Evolutionary conservation across 2,888 invertebrate genomes (phyloP).

Genomic region (Diarsia mendica): DNA sequence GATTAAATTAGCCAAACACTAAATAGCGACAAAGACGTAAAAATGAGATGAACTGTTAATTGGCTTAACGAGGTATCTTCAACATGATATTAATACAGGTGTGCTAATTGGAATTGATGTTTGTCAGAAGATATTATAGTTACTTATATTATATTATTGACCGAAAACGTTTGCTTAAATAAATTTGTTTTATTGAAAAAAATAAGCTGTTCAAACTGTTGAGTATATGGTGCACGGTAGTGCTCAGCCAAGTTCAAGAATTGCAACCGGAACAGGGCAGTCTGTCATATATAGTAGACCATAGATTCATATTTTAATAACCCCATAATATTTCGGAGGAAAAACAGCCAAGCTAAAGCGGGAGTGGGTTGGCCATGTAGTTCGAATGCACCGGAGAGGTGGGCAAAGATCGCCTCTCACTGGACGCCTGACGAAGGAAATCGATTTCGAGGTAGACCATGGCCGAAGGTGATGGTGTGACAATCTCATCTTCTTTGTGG

Average conservation of each 20-base stretch:
- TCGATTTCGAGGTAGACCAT: no score
- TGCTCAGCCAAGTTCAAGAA: neutral
- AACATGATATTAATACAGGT: constrained; percentile 1
- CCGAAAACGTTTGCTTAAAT: neutral
- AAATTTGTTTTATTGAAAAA: neutral
- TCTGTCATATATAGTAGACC: no score
- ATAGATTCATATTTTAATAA: neutral
- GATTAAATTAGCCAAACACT: no score
- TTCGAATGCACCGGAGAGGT: no score
- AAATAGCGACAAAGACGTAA: neutral
- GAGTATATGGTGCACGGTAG: neutral
- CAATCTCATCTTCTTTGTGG: neutral
- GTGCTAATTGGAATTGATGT: neutral
- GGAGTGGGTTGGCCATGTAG: no score
- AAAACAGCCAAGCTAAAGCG: no score
- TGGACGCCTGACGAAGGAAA: no score
- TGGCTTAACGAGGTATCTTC: neutral
- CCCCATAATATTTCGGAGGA: neutral
- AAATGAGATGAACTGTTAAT: neutral
- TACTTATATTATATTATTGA: neutral
- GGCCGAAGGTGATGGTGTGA: no score
- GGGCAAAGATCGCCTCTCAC: no score
- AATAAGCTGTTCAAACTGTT: constrained; percentile 5
- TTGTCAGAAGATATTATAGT: neutral
- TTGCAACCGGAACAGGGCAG: neutral